Evolutionary conservation across 2,888 invertebrate genomes (phyloP).

Genomic region (Cyaniris semiargus): DNA sequence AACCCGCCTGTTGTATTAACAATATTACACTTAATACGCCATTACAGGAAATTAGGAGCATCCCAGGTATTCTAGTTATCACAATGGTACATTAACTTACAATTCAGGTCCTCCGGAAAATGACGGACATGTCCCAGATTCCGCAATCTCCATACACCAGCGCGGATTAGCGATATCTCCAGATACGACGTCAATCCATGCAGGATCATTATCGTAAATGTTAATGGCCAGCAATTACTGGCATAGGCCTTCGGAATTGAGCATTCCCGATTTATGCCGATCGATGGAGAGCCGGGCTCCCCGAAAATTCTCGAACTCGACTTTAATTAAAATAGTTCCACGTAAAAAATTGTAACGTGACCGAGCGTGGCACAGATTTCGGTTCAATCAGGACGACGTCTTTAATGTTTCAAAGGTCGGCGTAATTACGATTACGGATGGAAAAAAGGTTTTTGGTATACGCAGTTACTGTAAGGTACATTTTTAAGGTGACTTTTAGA

Average conservation of each 20-base stretch:
- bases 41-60: background rate
- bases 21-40: no score
- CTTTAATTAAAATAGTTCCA: slow-evolving; percentile 76
- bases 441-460: background rate
- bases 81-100: slow-evolving; percentile 22
- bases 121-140: slow-evolving; percentile 42
- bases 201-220: slow-evolving; percentile 74
- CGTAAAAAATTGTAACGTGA: slow-evolving; percentile 64
- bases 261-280: slow-evolving; percentile 68
- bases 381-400: slow-evolving; percentile 44
- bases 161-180: slow-evolving; percentile 58
- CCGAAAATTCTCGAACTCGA: slow-evolving; percentile 52
- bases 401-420: slow-evolving; percentile 37
- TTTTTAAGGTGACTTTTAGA: no score
- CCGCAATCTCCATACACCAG: slow-evolving; percentile 40
- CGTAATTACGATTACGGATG: slow-evolving; percentile 37
- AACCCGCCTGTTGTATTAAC: no score
- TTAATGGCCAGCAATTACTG: slow-evolving; percentile 75
- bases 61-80: background rate
- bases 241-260: slow-evolving; percentile 63
- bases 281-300: slow-evolving; percentile 67
- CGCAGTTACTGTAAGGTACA: no score
- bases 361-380: slow-evolving; percentile 48
- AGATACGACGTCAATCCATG: slow-evolving; percentile 69
- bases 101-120: slow-evolving; percentile 26